A percentile compares a stretch with the other conserved stretches of the same genome.
These are phyloP conservation scores for Hirudo medicinalis DNA, from an alignment of 1,140 invertebrate genomes.

Conservation along the genomic window DNA sequence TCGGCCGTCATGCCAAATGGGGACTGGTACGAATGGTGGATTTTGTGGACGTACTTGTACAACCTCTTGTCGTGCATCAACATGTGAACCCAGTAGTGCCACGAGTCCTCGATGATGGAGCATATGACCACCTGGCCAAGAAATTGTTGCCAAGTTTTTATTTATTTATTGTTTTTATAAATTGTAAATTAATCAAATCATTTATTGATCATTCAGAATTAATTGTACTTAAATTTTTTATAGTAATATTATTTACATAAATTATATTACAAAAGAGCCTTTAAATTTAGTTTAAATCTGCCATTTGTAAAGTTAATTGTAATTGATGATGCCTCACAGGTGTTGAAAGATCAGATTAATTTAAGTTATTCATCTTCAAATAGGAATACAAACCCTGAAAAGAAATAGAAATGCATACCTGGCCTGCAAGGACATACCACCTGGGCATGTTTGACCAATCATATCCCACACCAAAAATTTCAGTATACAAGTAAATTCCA, in stretches of 20 bases:
- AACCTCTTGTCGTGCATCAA: conserved; percentile 31
- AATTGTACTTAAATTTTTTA: background rate
- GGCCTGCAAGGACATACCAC: conserved; percentile 29
- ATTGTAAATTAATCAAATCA: background rate
- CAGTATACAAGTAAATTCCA: conserved; percentile 32
- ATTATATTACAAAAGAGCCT: background rate
- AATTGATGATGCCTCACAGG: background rate
- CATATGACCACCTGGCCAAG: conserved; percentile 16
- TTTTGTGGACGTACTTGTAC: conserved; percentile 36
- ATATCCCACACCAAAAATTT: conserved; percentile 32
- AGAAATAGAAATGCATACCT: conserved; percentile 24
- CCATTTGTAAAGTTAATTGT: background rate
- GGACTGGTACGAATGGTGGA: conserved; percentile 33
- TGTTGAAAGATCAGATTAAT: background rate
- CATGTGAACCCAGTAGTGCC: conserved; percentile 35
- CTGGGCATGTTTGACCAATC: conserved; percentile 32
- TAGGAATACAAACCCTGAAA: background rate
- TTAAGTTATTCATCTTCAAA: background rate
- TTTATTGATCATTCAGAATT: background rate
- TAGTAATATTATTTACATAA: background rate
- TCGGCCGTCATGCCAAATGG: conserved; percentile 37
- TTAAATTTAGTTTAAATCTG: background rate
- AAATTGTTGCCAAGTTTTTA: background rate
- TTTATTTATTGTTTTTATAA: background rate
- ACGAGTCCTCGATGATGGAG: conserved; percentile 32